Evolutionary conservation across 64 coral and sea anemone species (phyloP).

Genomic region (Stichodactyla helianthus): DNA sequence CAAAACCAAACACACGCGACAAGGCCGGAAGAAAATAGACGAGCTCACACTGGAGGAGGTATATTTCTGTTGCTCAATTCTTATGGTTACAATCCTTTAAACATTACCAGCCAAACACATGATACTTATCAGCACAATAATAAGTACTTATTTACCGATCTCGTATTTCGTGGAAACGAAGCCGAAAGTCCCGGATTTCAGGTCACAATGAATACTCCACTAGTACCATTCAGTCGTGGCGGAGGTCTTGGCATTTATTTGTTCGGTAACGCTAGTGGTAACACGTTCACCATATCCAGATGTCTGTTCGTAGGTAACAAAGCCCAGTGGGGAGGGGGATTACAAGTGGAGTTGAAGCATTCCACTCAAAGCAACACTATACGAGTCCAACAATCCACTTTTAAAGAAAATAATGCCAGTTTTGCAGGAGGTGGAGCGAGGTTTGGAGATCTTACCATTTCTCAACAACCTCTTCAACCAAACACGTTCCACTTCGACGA

Average conservation of each 20-base stretch:
- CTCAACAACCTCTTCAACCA: neutral
- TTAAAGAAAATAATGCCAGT: conserved; percentile 53
- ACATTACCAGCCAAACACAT: conserved; percentile 36
- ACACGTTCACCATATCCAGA: conserved; percentile 24
- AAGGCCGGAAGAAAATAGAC: neutral
- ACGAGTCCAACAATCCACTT: conserved; percentile 19
- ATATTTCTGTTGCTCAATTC: conserved; percentile 50
- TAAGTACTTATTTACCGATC: conserved; percentile 36
- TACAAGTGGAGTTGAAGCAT: conserved; percentile 42
- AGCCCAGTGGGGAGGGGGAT: conserved; percentile 71
- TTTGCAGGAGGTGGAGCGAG: conserved; percentile 63
- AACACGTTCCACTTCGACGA: conserved; percentile 22
- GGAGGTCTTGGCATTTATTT: conserved; percentile 52
- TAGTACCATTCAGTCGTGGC: conserved; percentile 24
- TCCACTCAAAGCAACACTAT: conserved; percentile 23
- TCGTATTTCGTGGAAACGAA: conserved; percentile 64
- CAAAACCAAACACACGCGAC: neutral
- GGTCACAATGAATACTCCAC: conserved; percentile 31
- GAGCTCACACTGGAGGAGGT: conserved; percentile 57
- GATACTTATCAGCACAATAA: conserved; percentile 53
- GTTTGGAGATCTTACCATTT: conserved; percentile 26
- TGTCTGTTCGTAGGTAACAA: conserved; percentile 55
- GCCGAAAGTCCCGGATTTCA: conserved; percentile 42
- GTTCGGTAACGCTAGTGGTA: conserved; percentile 25
- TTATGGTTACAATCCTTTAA: conserved; percentile 42